Evolutionary conservation across 2,888 invertebrate genomes (phyloP).

Genomic region (Theristus sp.): DNA sequence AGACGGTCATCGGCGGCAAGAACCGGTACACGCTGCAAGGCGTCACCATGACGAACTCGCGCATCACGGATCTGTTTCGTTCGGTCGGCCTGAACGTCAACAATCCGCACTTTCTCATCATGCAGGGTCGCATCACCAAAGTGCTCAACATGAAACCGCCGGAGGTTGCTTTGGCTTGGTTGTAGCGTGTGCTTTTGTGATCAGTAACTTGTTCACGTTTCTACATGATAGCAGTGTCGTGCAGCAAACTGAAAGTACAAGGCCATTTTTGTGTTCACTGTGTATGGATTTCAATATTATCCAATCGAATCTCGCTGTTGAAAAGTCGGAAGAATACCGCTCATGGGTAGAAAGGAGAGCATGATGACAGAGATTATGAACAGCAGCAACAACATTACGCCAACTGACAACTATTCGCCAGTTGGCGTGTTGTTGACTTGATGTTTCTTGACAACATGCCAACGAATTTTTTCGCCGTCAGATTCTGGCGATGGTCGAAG

Average conservation of each 20-base stretch:
- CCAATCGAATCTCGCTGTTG: too few species aligned
- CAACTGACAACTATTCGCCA: too few species aligned
- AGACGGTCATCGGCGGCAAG: constrained; percentile 26
- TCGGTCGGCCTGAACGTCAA: constrained; percentile 93
- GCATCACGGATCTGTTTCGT: constrained; percentile 81
- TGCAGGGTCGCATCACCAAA: constrained; percentile 97
- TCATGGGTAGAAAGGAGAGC: too few species aligned
- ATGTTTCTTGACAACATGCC: too few species aligned
- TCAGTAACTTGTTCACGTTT: neutral
- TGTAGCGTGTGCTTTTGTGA: neutral
- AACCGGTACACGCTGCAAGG: constrained; percentile 81
- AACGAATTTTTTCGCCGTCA: too few species aligned
- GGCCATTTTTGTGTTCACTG: too few species aligned
- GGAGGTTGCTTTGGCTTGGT: constrained; percentile 45
- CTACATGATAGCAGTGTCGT: neutral
- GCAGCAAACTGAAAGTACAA: neutral
- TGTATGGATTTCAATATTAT: too few species aligned
- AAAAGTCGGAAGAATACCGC: too few species aligned
- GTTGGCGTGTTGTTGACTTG: too few species aligned
- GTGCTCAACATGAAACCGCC: constrained; percentile 95
- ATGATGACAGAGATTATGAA: too few species aligned
- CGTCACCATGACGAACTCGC: constrained; percentile 64
- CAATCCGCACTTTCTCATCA: constrained; percentile 96
- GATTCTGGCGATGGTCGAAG: constrained; percentile 92
- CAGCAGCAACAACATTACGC: too few species aligned